Evolutionary conservation across 1,140 invertebrate genomes (phyloP).

Genomic region (Chrysopa pallens): DNA sequence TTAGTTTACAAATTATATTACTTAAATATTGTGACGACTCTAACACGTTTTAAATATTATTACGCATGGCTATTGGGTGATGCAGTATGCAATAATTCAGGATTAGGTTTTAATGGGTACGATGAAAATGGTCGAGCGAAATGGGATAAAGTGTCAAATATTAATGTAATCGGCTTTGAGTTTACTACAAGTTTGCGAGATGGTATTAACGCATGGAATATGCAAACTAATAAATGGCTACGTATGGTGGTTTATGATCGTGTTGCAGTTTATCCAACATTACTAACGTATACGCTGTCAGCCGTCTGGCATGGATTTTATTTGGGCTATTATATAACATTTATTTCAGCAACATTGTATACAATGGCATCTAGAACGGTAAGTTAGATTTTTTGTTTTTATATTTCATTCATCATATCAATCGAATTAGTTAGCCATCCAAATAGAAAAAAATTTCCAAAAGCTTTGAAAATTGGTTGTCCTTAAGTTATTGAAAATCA

Average conservation of each 20-base stretch:
- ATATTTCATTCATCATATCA: no score
- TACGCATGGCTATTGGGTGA: conserved; percentile 91
- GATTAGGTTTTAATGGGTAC: conserved; percentile 79
- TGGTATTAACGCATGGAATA: conserved; percentile 80
- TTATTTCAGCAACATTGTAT: conserved; percentile 72
- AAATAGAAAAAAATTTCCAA: no score
- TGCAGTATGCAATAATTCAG: conserved; percentile 84
- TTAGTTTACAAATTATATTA: conserved; percentile 56
- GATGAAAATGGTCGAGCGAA: conserved; percentile 43
- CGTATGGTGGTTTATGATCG: conserved; percentile 74
- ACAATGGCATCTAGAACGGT: conserved; percentile 68
- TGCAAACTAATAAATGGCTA: conserved; percentile 79
- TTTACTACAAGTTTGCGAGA: conserved; percentile 62
- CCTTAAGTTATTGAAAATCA: no score
- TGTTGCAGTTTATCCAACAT: conserved; percentile 36
- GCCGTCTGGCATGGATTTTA: conserved; percentile 96
- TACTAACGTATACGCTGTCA: conserved; percentile 71
- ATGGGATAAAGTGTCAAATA: conserved; percentile 86
- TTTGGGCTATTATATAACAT: conserved; percentile 93
- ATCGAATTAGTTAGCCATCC: no score
- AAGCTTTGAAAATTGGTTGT: no score
- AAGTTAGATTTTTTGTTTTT: no score
- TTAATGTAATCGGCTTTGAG: conserved; percentile 78
- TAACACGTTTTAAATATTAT: conserved; percentile 85
- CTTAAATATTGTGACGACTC: conserved; percentile 54